Evolutionary conservation across 2,888 invertebrate species (phyloP).

Genomic region (Autographa gamma): DNA sequence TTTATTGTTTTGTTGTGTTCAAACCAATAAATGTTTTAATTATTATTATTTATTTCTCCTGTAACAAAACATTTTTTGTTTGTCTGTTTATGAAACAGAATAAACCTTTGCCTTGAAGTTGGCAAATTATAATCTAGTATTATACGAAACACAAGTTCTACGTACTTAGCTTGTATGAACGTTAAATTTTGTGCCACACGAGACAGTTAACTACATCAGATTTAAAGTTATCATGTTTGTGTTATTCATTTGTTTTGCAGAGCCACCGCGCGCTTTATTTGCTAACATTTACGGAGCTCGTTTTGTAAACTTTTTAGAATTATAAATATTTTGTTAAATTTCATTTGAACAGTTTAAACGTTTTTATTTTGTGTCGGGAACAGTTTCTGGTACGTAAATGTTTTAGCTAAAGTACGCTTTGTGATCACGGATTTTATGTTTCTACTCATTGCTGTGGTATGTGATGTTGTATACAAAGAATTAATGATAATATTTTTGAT

Average conservation of each 20-base stretch:
- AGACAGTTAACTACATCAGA: conserved; percentile 37
- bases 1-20: too few species aligned
- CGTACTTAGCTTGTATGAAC: not conserved
- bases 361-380: not conserved
- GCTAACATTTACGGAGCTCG: conserved; percentile 1
- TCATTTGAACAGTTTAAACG: not conserved
- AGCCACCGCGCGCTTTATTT: conserved; percentile 8
- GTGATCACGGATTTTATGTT: not conserved
- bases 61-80: too few species aligned
- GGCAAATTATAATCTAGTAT: too few species aligned
- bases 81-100: too few species aligned
- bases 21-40: too few species aligned
- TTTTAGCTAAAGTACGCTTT: not conserved
- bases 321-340: not conserved
- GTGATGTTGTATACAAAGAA: too few species aligned
- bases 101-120: too few species aligned
- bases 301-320: conserved; percentile 1
- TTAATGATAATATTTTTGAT: too few species aligned
- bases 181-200: not conserved
- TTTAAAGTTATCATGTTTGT: conserved; percentile 41
- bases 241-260: conserved; percentile 14
- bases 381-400: not conserved
- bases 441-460: too few species aligned
- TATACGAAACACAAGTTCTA: not conserved
- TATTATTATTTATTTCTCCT: too few species aligned